Base-by-base conservation (phyloP, 2,888 invertebrate species). In the Agrotis segetum region DNA sequence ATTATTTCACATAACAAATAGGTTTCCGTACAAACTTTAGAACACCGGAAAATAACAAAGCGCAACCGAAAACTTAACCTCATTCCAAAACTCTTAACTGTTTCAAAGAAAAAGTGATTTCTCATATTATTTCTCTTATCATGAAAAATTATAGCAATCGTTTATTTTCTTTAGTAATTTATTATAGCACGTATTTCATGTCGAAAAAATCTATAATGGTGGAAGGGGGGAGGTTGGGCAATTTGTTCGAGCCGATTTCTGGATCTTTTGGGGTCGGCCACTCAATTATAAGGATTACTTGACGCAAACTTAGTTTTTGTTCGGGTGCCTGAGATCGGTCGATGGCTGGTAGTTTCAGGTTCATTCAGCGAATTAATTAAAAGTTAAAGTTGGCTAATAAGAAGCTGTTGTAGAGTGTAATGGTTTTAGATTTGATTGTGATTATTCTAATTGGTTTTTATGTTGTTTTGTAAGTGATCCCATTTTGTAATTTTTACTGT, bases 81-180 rank as follows among this genome's bases (percentile, higher is more conserved):
- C 60, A 53, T 68, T 53, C 49, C 52, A n/a, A 24, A 79, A 80
- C 70, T 70, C 62, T 56, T 79, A 79, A 74, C 70, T 65, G 62
- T 64, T 70, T 40, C 67, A 70, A 80, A 79, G 72, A 70, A 81
- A 66, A 77, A 72, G 73, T 77, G 72, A 80, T 80, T 81, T 81
- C 67, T 80, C 82, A 80, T 80, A 81, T 61, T 73, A 81, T 61
- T 73, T 69, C 55, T 68, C 69, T 67, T 66, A 69, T 29, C 69
- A 44, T 70, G 78, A 81, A 77, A 80, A 70, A 67, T 81, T 71
- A 76, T 52, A 66, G 80, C 59, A 64, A 72, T 83, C 77, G 56
- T 81, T 82, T 81, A 77, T 83, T 72, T 81, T 70, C 66, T 72
- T 66, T 49, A 66, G 71, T 72, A 83, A 83, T 81, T 83, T 83